Conservation (phyloP, 64 coral and sea anemone species). For the Hydrozoanthus tunicans region DNA sequence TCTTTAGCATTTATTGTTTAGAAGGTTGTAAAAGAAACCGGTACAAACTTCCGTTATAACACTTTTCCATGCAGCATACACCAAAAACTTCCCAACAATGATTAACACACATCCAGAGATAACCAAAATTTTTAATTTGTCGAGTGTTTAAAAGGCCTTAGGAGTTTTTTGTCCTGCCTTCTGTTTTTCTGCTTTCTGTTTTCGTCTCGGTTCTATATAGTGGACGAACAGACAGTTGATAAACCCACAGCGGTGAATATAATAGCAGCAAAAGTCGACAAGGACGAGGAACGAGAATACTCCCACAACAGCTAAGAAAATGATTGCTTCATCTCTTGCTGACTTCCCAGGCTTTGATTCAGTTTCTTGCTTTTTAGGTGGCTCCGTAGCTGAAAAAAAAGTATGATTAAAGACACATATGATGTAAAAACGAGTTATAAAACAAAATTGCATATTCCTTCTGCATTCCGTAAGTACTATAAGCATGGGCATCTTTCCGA, state of each 20-base stretch:
- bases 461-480: not conserved
- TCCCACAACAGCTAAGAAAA: constrained; percentile 19
- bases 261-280: constrained; percentile 27
- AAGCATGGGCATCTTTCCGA: too few relatives aligned
- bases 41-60: too few relatives aligned
- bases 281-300: not conserved
- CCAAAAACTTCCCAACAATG: too few relatives aligned
- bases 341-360: not conserved
- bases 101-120: too few relatives aligned
- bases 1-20: too few relatives aligned
- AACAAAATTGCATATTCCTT: not conserved
- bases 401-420: not conserved
- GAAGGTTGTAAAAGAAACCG: too few relatives aligned
- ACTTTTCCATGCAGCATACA: too few relatives aligned
- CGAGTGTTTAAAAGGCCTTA: constrained; percentile 3
- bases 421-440: not conserved
- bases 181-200: not conserved
- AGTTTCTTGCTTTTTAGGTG: not conserved
- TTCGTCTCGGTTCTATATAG: constrained; percentile 16
- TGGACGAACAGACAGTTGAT: constrained; percentile 44
- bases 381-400: not conserved
- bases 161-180: not conserved
- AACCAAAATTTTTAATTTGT: not conserved
- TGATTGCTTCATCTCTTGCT: not conserved
- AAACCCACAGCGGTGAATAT: constrained; percentile 24